phyloP scores from a whole-genome alignment of 2,113 vertebrate genomes.

The Tautogolabrus adspersus region DNA sequence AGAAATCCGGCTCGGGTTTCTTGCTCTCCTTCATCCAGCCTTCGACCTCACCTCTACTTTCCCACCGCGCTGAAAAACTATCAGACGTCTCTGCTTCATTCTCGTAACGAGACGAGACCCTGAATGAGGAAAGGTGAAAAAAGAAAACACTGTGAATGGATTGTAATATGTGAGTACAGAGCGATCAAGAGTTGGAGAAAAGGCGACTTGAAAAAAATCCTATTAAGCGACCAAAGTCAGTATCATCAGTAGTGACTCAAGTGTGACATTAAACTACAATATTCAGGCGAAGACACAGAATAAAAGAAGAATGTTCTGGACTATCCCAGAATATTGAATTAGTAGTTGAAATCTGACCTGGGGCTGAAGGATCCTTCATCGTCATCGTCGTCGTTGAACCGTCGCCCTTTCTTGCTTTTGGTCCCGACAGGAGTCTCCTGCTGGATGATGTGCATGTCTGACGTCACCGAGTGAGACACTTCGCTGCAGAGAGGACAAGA shows the following conservation, averaged over 20 bases:
- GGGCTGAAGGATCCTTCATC: conserved; percentile 85
- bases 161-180: not conserved
- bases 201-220: no score
- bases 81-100: conserved; percentile 82
- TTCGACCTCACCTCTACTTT: conserved; percentile 79
- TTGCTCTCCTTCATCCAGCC: conserved; percentile 88
- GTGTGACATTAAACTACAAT: no score
- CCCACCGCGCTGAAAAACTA: conserved; percentile 86
- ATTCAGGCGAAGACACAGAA: no score
- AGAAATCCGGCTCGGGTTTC: conserved; percentile 82
- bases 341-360: conserved; percentile 55
- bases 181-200: no score
- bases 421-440: conserved; percentile 86
- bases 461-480: conserved; percentile 93
- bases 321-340: no score
- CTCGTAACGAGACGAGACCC: conserved; percentile 81
- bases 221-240: no score
- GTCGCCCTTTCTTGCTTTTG: conserved; percentile 79
- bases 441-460: conserved; percentile 95
- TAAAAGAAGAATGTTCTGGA: not conserved
- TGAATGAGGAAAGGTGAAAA: conserved; percentile 2
- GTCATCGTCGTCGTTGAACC: conserved; percentile 81
- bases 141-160: not conserved
- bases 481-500: conserved; percentile 78
- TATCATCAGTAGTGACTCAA: no score